Evolutionary conservation across 2,113 vertebrate species (phyloP).

Genomic region (Dicerorhinus sumatrensis): DNA sequence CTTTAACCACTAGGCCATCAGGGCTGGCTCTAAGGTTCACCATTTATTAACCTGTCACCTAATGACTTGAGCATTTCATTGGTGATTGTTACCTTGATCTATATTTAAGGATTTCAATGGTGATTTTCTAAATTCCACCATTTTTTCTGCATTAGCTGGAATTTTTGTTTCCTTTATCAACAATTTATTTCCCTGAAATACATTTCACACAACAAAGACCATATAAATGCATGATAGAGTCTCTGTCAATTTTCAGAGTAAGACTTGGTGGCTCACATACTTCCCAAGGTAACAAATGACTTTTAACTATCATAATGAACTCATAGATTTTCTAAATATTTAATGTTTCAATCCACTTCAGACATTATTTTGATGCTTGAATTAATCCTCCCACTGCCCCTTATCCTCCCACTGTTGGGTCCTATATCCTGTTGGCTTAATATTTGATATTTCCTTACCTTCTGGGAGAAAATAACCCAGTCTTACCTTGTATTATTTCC

Average conservation of each 20-base stretch:
- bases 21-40: not conserved
- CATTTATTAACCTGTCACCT: not conserved
- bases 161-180: slow-evolving; percentile 11
- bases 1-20: too few species aligned
- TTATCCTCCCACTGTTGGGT: not conserved
- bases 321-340: not conserved
- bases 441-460: not conserved
- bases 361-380: not conserved
- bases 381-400: not conserved
- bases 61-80: not conserved
- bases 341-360: not conserved
- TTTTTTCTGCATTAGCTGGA: not conserved
- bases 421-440: not conserved
- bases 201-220: not conserved
- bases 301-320: not conserved
- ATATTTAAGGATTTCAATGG: not conserved
- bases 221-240: not conserved
- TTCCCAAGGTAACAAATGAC: not conserved
- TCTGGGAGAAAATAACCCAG: not conserved
- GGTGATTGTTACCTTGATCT: not conserved
- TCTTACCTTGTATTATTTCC: not conserved
- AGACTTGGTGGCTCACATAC: not conserved
- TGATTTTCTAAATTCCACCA: not conserved
- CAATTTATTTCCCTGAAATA: not conserved
- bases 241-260: not conserved